Conservation (phyloP, 2,888 invertebrate genomes). For the Melanophora roralis region DNA sequence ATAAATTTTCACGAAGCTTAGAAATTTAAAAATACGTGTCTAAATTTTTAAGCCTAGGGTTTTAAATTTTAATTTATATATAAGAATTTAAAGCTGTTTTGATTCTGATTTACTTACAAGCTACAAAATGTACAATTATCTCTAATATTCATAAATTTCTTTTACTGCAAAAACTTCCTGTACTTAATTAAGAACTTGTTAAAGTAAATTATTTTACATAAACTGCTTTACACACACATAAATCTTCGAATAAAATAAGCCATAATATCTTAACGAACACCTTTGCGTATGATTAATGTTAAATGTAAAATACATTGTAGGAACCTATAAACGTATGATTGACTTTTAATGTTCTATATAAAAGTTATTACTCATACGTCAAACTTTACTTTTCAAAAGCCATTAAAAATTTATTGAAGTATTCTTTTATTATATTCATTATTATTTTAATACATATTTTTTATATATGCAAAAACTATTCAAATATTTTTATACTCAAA, state of each 20-base stretch:
- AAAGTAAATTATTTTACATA: too few species aligned
- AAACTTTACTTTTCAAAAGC: neutral
- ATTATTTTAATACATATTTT: neutral
- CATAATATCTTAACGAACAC: neutral
- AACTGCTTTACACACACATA: neutral
- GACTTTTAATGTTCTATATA: neutral
- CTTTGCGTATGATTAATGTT: conserved; percentile 14
- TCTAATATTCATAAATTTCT: too few species aligned
- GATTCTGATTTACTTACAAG: too few species aligned
- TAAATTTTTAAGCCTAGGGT: too few species aligned
- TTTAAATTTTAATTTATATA: too few species aligned
- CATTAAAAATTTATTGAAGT: conserved; percentile 12
- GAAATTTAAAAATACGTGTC: too few species aligned
- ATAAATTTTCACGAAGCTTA: too few species aligned
- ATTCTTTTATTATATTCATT: neutral
- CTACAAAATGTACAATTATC: too few species aligned
- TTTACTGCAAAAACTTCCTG: too few species aligned
- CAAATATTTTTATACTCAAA: conserved; percentile 33
- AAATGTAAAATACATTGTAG: neutral
- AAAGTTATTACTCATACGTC: conserved; percentile 21
- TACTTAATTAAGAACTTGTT: too few species aligned
- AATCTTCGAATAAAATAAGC: neutral
- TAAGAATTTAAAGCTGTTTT: too few species aligned
- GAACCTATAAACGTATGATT: neutral
- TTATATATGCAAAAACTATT: neutral